Conservation (phyloP, 2,888 invertebrate species). For the Polydrusus tereticollis region DNA sequence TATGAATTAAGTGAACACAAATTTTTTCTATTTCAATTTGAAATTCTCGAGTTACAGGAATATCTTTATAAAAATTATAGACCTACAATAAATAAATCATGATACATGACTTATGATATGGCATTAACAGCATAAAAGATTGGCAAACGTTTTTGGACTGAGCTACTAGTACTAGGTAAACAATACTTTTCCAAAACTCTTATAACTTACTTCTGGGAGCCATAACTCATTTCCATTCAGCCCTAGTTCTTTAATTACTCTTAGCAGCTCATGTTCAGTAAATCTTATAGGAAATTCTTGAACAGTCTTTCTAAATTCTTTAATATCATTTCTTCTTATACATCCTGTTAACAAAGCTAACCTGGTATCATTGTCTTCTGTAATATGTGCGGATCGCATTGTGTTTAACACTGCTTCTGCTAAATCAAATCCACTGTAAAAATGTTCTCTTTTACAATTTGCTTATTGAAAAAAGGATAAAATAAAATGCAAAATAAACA, state of each 20-base stretch:
- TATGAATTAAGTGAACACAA: conserved; percentile 70
- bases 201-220: conserved; percentile 27
- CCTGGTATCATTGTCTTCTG: conserved; percentile 68
- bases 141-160: too few relatives aligned
- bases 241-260: conserved; percentile 68
- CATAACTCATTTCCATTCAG: conserved; percentile 49
- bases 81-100: conserved; percentile 50
- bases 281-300: conserved; percentile 57
- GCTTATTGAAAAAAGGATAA: too few relatives aligned
- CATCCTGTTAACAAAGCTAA: conserved; percentile 69
- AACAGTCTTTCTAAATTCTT: conserved; percentile 65
- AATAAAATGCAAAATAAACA: too few relatives aligned
- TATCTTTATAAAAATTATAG: conserved; percentile 40
- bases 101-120: too few relatives aligned
- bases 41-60: conserved; percentile 50
- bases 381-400: conserved; percentile 72
- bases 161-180: too few relatives aligned
- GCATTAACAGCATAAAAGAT: too few relatives aligned
- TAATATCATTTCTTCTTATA: conserved; percentile 67
- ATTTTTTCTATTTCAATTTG: conserved; percentile 60
- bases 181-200: too few relatives aligned
- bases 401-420: conserved; percentile 70
- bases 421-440: conserved; percentile 63
- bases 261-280: conserved; percentile 64
- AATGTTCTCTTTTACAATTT: background rate